A percentile compares a stretch with the other conserved stretches of the same genome.
These are phyloP conservation scores for Doryteuthis pealeii DNA, from an alignment of 1,140 invertebrate genomes.

Conservation along the genomic window DNA sequence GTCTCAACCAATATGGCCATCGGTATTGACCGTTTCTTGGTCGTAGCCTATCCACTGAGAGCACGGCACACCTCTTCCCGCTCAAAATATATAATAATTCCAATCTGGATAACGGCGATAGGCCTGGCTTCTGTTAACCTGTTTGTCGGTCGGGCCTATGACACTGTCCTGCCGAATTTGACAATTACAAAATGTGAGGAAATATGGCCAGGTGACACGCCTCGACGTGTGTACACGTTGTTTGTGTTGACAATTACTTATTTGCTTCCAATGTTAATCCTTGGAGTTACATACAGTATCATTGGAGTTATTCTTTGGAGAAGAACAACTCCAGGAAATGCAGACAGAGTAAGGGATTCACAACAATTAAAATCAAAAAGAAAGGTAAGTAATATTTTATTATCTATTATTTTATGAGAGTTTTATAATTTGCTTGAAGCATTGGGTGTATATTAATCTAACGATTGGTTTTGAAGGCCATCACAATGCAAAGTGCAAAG, in stretches of 20 bases:
- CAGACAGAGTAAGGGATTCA: conserved; percentile 60
- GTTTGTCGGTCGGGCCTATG: conserved; percentile 54
- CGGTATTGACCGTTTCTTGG: conserved; percentile 52
- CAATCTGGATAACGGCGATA: conserved; percentile 62
- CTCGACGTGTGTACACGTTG: conserved; percentile 59
- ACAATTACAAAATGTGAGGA: conserved; percentile 34
- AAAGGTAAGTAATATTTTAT: conserved; percentile 58
- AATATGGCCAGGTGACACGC: conserved; percentile 36
- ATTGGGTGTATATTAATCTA: too few species aligned
- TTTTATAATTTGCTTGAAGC: too few species aligned
- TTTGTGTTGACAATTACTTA: conserved; percentile 63
- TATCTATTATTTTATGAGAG: conserved; percentile 8
- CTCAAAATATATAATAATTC: conserved; percentile 51
- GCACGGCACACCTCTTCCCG: conserved; percentile 39
- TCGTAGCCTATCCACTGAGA: conserved; percentile 49
- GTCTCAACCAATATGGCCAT: conserved; percentile 57
- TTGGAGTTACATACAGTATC: conserved; percentile 62
- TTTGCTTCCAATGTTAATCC: conserved; percentile 60
- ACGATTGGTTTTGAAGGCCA: too few species aligned
- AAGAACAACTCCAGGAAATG: conserved; percentile 63
- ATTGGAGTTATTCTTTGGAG: conserved; percentile 57
- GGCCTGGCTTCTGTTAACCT: conserved; percentile 60
- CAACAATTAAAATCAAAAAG: conserved; percentile 61
- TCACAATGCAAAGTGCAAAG: too few species aligned
- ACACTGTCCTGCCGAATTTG: conserved; percentile 21